Conservation (phyloP, 2,113 vertebrate genomes). For the Grus americana region DNA sequence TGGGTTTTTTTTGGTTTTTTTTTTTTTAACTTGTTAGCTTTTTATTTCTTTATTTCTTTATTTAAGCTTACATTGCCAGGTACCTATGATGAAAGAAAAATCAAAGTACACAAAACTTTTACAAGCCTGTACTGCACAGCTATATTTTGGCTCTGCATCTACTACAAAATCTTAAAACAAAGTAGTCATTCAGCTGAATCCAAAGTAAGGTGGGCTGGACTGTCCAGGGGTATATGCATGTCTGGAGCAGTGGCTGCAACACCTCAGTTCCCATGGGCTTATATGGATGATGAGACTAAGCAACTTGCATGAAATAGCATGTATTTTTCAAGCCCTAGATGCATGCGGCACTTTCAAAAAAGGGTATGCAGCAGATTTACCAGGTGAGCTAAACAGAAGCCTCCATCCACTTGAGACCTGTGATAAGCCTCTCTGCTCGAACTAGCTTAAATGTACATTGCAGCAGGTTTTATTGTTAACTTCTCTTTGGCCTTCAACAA, state of each 20-base stretch:
- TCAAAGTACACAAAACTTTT: neutral
- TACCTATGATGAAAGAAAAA: neutral
- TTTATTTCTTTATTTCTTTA: neutral
- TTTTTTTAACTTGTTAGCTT: neutral
- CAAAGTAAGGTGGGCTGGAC: neutral
- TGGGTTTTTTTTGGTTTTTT: too few relatives aligned
- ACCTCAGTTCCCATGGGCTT: neutral
- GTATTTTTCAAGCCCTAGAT: neutral
- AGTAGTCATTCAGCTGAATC: neutral
- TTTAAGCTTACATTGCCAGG: neutral
- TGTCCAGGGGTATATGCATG: accelerated
- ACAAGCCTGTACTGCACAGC: neutral
- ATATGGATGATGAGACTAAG: neutral
- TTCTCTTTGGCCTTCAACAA: constrained; percentile 55
- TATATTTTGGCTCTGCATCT: neutral
- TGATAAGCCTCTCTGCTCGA: neutral
- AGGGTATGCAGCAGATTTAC: neutral
- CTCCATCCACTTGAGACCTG: neutral
- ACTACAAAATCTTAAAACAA: neutral
- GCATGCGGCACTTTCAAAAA: neutral
- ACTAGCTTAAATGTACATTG: constrained; percentile 45
- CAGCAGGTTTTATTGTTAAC: constrained; percentile 44
- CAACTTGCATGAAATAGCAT: neutral
- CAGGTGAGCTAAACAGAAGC: neutral
- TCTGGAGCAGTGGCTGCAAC: neutral